A percentile compares a stretch with the other conserved stretches of the same genome.
Evolutionary conservation across 30 jellyfish, hydroid and myxozoan genomes (phyloP).

Genomic region (Pelagia noctiluca): DNA sequence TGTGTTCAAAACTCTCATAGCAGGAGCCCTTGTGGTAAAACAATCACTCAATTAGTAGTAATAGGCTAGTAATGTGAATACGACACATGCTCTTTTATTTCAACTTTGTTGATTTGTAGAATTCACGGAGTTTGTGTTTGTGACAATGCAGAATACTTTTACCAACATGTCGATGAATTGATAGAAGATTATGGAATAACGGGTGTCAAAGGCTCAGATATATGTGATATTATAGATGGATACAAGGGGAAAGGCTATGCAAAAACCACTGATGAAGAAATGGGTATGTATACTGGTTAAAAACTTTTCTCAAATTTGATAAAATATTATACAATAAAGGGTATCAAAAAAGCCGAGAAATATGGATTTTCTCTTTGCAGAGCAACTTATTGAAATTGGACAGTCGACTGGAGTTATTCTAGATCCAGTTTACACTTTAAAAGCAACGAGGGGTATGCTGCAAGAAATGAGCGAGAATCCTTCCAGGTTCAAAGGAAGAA

Average conservation of each 20-base stretch:
- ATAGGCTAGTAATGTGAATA: too few species aligned
- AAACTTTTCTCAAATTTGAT: too few species aligned
- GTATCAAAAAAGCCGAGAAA: not conserved
- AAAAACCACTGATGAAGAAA: conserved; percentile 81
- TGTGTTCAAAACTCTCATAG: too few species aligned
- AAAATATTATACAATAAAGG: not conserved
- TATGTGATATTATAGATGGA: conserved; percentile 79
- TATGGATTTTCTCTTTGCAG: conserved; percentile 30
- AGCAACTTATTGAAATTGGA: conserved; percentile 57
- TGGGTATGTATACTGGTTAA: conserved; percentile 69
- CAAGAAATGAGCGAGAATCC: conserved; percentile 73
- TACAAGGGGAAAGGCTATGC: conserved; percentile 82
- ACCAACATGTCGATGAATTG: conserved; percentile 58
- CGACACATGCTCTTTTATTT: too few species aligned
- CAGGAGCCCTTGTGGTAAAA: too few species aligned
- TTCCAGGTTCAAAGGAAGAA: conserved; percentile 73
- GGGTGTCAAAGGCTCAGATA: conserved; percentile 64
- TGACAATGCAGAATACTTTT: conserved; percentile 74
- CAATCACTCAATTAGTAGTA: too few species aligned
- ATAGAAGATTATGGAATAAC: conserved; percentile 51
- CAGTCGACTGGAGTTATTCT: conserved; percentile 82
- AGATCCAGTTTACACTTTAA: conserved; percentile 79
- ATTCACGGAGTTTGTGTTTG: conserved; percentile 84
- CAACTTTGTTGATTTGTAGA: conserved; percentile 31
- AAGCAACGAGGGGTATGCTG: conserved; percentile 87